A percentile compares a stretch with the other conserved stretches of the same genome.
phyloP scores from a whole-genome alignment of 2,888 invertebrate genomes.

The Branchellion lobata region DNA sequence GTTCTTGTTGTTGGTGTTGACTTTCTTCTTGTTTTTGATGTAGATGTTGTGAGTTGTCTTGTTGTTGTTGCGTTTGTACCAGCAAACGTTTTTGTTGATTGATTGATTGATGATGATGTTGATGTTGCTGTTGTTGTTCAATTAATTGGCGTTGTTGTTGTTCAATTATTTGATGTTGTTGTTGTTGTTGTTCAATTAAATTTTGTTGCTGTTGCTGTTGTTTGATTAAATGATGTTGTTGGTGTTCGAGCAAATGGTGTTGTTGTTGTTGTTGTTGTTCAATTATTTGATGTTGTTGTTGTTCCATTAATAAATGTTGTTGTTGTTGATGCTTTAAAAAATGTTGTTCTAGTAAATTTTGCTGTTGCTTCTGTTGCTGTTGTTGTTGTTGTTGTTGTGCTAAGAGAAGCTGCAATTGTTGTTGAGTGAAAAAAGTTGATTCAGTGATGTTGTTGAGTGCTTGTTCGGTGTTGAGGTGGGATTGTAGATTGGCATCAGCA shows the following conservation, averaged over 20 bases:
- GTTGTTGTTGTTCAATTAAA: background rate
- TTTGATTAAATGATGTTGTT: constrained; percentile 7
- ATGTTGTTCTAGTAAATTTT: constrained; percentile 4
- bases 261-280: no score
- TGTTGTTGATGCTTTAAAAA: background rate
- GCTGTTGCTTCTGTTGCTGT: no score
- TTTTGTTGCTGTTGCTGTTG: constrained; percentile 32
- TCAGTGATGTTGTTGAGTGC: background rate
- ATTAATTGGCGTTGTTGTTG: no score
- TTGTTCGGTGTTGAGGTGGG: no score
- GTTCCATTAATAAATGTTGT: background rate
- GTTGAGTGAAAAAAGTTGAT: background rate
- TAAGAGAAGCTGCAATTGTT: background rate
- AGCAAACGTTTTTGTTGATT: background rate
- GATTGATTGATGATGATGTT: constrained; percentile 19
- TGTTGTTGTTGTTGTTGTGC: background rate
- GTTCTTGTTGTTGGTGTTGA: background rate
- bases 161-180: no score
- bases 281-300: constrained; percentile 26
- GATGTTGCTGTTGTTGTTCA: background rate
- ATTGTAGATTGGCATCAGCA: no score
- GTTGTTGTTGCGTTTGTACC: background rate
- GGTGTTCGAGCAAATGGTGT: background rate
- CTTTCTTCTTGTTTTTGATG: background rate
- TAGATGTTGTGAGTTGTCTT: background rate